Percentiles rank a stretch among this genome's conserved stretches.
These are phyloP conservation scores for Platichthys stellatus DNA, from an alignment of 2,113 vertebrate genomes.

Conservation along the genomic window DNA sequence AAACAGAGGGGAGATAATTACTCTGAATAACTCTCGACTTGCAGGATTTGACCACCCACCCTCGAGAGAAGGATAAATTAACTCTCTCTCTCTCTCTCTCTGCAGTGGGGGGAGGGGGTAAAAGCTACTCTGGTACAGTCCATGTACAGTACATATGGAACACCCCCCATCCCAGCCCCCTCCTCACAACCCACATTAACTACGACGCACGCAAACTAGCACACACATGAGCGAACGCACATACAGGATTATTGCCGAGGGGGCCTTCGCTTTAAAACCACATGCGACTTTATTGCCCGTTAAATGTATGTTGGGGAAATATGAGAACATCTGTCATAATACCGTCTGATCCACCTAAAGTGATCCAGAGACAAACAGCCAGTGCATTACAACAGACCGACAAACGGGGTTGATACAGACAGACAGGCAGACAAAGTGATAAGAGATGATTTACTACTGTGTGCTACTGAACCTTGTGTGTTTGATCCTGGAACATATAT, in stretches of 20 bases:
- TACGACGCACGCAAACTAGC: constrained; percentile 68
- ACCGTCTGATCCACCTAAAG: constrained; percentile 16
- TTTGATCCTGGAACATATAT: background rate
- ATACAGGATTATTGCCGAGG: constrained; percentile 57
- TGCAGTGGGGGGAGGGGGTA: constrained; percentile 10
- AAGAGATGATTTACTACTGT: constrained; percentile 13
- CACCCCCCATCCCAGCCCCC: background rate
- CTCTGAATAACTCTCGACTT: no score
- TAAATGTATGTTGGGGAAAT: constrained; percentile 75
- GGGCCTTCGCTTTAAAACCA: constrained; percentile 38
- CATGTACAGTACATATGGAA: constrained; percentile 51
- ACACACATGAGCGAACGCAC: constrained; percentile 68
- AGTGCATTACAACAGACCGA: background rate
- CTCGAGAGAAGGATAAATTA: no score
- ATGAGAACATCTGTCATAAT: constrained; percentile 62
- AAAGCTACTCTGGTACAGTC: constrained; percentile 39
- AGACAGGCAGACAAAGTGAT: background rate
- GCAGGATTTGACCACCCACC: no score
- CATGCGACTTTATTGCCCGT: constrained; percentile 57
- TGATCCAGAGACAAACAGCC: constrained; percentile 22
- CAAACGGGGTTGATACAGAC: constrained; percentile 13
- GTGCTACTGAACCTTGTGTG: background rate
- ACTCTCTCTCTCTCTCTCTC: no score
- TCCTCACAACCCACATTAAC: constrained; percentile 40
- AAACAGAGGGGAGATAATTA: no score